Evolutionary conservation across 2,888 invertebrate species (phyloP).

Genomic region (Sesia apiformis): DNA sequence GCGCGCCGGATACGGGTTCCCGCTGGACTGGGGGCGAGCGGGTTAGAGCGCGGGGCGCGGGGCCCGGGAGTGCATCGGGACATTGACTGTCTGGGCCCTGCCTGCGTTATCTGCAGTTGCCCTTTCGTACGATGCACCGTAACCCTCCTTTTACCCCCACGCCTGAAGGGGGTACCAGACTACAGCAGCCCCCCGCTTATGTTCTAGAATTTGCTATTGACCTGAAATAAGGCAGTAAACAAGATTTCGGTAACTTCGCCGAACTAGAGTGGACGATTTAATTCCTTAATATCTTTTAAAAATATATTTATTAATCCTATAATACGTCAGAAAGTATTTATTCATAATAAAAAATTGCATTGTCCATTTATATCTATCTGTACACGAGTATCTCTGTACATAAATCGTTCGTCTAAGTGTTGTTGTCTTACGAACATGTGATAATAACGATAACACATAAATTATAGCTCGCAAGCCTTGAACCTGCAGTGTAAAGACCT

Average conservation of each 20-base stretch:
- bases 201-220: slow-evolving; percentile 57
- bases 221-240: slow-evolving; percentile 56
- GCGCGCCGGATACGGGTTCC: slow-evolving; percentile 59
- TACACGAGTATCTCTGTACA: too few relatives aligned
- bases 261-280: too few relatives aligned
- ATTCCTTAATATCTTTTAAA: too few relatives aligned
- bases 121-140: slow-evolving; percentile 71
- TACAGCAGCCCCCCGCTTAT: slow-evolving; percentile 46
- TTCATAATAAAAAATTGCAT: too few relatives aligned
- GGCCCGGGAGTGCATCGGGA: slow-evolving; percentile 54
- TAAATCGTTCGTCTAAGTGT: too few relatives aligned
- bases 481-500: slow-evolving; percentile 56
- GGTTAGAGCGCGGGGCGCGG: slow-evolving; percentile 15
- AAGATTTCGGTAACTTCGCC: slow-evolving; percentile 4
- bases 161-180: slow-evolving; percentile 37
- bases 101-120: slow-evolving; percentile 72
- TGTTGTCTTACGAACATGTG: background rate
- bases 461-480: slow-evolving; percentile 50
- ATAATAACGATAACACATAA: slow-evolving; percentile 45
- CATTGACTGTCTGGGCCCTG: slow-evolving; percentile 71
- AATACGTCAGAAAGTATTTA: too few relatives aligned
- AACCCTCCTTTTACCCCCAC: slow-evolving; percentile 56
- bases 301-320: too few relatives aligned
- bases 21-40: slow-evolving; percentile 28
- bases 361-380: too few relatives aligned